Evolutionary conservation across 2,888 invertebrate genomes (phyloP).

Genomic region (Parasteatoda lunata): DNA sequence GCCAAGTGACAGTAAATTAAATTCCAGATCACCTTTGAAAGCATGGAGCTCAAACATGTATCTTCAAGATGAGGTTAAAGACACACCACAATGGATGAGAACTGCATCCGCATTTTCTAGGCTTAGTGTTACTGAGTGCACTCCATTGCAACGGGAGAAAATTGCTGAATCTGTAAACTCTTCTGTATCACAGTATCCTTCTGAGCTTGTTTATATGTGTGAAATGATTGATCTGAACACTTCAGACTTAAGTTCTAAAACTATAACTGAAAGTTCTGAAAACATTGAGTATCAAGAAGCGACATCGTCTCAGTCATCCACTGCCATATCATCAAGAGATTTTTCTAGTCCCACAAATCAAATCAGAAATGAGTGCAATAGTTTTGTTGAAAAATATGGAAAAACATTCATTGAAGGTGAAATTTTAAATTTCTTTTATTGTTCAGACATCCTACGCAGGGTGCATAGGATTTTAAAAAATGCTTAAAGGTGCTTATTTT

Average conservation of each 20-base stretch:
- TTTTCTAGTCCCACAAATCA: slow-evolving; percentile 34
- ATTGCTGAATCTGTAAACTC: background rate
- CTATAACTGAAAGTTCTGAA: slow-evolving; percentile 19
- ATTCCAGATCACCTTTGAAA: slow-evolving; percentile 31
- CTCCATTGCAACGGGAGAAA: background rate
- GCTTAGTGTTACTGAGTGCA: background rate
- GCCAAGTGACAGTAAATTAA: background rate
- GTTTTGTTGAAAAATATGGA: background rate
- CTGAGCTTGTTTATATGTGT: slow-evolving; percentile 17
- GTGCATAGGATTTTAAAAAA: too few relatives aligned
- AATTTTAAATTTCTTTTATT: too few relatives aligned
- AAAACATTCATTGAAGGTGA: background rate
- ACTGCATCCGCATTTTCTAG: background rate
- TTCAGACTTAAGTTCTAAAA: slow-evolving; percentile 46
- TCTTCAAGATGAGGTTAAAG: slow-evolving; percentile 30
- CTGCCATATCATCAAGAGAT: slow-evolving; percentile 23
- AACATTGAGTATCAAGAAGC: background rate
- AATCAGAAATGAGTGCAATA: background rate
- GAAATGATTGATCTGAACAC: slow-evolving; percentile 40
- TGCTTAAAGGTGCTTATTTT: too few relatives aligned
- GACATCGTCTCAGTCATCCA: slow-evolving; percentile 1
- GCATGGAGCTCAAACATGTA: slow-evolving; percentile 51
- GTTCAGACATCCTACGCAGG: too few relatives aligned
- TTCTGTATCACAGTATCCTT: background rate
- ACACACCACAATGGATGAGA: background rate